These are phyloP conservation scores for Actinia equina DNA, from an alignment of 64 coral and sea anemone genomes.

Conservation along the genomic window DNA sequence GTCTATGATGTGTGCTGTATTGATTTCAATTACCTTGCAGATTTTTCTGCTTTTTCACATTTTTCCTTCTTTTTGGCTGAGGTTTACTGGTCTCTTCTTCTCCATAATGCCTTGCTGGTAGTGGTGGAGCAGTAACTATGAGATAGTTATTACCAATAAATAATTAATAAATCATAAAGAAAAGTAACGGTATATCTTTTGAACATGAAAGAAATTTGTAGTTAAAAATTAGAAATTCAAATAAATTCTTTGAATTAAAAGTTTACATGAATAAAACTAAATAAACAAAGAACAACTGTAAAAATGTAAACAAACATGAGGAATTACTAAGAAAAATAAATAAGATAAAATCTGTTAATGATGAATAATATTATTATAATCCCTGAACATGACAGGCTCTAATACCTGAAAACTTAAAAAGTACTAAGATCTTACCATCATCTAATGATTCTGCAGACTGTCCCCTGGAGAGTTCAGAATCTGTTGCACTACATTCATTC, in stretches of 20 bases:
- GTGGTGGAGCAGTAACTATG: conserved; percentile 17
- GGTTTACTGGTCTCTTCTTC: conserved; percentile 30
- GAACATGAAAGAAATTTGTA: no score
- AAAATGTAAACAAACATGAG: no score
- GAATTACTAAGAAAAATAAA: no score
- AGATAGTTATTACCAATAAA: background rate
- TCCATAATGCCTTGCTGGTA: conserved; percentile 50
- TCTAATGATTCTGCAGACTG: conserved; percentile 58
- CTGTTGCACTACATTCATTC: conserved; percentile 21
- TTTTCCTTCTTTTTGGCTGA: conserved; percentile 32
- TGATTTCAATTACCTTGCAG: background rate
- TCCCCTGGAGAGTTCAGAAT: conserved; percentile 12
- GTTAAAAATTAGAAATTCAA: no score
- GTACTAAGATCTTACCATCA: conserved; percentile 34
- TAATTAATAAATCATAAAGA: background rate
- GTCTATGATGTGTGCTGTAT: no score
- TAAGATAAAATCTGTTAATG: no score
- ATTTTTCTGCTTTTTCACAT: conserved; percentile 21
- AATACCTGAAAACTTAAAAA: no score
- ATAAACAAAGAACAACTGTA: no score
- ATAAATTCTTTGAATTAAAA: no score
- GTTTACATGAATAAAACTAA: no score
- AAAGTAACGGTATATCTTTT: background rate
- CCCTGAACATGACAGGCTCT: no score
- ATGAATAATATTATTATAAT: no score